A percentile compares a stretch with the other conserved stretches of the same genome.
Conservation (phyloP, 2,888 invertebrate species). For the Aphodius sticticus region DNA sequence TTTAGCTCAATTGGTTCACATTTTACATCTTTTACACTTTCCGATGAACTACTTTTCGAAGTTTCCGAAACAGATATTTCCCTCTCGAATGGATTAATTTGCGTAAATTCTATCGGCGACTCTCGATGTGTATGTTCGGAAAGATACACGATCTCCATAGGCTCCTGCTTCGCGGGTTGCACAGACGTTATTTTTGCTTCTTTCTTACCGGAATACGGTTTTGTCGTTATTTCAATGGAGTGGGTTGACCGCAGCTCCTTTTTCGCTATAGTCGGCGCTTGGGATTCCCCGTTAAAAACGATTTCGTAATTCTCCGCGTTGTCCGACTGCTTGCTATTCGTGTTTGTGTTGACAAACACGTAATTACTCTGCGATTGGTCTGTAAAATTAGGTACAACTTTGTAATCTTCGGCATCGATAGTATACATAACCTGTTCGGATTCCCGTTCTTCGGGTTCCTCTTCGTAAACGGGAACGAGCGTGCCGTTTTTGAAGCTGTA, state of each 20-base stretch:
- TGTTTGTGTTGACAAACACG: constrained; percentile 30
- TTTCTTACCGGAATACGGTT: constrained; percentile 19
- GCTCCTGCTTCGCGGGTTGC: constrained; percentile 10
- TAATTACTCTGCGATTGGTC: constrained; percentile 27
- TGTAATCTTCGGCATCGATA: constrained; percentile 31
- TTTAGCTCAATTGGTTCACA: background rate
- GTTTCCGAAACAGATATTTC: background rate
- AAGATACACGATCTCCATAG: constrained; percentile 33
- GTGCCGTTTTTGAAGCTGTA: constrained; percentile 54
- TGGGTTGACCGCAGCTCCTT: background rate
- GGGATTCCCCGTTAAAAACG: constrained; percentile 34
- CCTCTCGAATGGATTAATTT: background rate
- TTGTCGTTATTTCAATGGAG: constrained; percentile 24
- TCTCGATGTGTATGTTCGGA: constrained; percentile 16
- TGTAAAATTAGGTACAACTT: constrained; percentile 27
- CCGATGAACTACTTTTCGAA: background rate
- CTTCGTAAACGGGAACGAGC: constrained; percentile 47
- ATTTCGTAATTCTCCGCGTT: constrained; percentile 33
- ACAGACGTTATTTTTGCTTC: background rate
- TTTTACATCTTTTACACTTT: background rate
- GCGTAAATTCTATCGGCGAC: background rate
- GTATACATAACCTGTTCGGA: constrained; percentile 34
- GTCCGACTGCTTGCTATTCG: constrained; percentile 11
- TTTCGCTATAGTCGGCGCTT: constrained; percentile 11
- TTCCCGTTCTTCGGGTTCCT: constrained; percentile 24